phyloP scores from a whole-genome alignment of 2,888 invertebrate species.

The Antheraea yamamai region DNA sequence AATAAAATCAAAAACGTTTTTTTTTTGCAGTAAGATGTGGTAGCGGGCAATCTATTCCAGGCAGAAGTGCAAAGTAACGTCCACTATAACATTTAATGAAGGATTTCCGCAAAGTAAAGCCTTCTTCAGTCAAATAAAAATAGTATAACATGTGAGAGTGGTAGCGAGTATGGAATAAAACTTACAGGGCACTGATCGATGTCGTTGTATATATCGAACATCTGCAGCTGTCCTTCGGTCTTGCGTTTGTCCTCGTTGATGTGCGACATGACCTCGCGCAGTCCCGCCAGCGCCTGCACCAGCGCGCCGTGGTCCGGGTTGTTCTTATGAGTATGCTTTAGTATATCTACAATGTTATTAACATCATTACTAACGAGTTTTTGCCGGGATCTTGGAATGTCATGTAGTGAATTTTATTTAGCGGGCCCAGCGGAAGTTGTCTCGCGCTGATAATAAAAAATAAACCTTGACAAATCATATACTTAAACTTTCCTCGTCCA shows the following conservation, averaged over 20 bases:
- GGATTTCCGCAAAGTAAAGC: no score
- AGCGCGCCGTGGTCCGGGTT: slow-evolving; percentile 94
- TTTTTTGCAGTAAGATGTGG: no score
- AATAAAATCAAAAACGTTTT: no score
- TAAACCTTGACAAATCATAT: no score
- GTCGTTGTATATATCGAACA: slow-evolving; percentile 98
- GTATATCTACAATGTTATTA: slow-evolving; percentile 85
- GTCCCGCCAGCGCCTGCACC: slow-evolving; percentile 91
- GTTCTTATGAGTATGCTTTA: slow-evolving; percentile 93
- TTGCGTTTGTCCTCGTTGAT: slow-evolving; percentile 99
- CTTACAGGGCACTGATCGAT: slow-evolving; percentile 98
- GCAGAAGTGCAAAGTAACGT: no score
- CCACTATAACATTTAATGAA: no score
- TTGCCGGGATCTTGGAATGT: not conserved
- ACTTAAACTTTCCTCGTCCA: no score
- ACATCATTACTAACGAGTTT: not conserved
- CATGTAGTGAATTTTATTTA: no score
- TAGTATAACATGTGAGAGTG: not conserved
- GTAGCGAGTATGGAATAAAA: not conserved
- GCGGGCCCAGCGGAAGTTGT: no score
- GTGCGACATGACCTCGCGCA: slow-evolving; percentile 96
- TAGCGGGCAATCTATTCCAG: no score
- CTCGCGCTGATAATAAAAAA: no score
- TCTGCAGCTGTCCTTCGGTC: slow-evolving; percentile 96
- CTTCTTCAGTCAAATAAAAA: no score